phyloP scores from a whole-genome alignment of 2,888 invertebrate species.

The Anticlea derivata region DNA sequence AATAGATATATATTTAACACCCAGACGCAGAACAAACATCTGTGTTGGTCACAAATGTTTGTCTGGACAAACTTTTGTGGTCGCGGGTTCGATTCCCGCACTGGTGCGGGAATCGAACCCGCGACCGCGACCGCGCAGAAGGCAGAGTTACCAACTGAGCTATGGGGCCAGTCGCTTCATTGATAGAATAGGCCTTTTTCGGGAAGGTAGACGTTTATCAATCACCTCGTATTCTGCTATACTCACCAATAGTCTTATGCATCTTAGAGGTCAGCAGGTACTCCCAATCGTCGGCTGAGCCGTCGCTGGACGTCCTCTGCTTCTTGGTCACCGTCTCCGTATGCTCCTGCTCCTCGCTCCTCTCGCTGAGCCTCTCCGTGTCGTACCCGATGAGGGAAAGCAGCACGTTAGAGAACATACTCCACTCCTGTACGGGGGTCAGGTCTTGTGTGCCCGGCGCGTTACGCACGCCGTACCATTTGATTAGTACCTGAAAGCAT shows the following conservation, averaged over 20 bases:
- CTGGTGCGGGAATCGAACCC: too few species aligned
- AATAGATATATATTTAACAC: too few species aligned
- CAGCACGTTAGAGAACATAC: slow-evolving; percentile 86
- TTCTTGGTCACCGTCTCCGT: slow-evolving; percentile 85
- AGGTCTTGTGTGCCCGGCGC: slow-evolving; percentile 93
- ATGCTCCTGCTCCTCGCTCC: slow-evolving; percentile 62
- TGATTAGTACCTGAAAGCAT: slow-evolving; percentile 82
- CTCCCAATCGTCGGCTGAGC: slow-evolving; percentile 92
- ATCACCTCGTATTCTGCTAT: too few species aligned
- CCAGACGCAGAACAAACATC: too few species aligned
- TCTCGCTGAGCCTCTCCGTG: slow-evolving; percentile 81
- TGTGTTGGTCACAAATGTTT: too few species aligned
- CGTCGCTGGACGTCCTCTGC: slow-evolving; percentile 90
- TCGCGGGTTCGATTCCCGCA: too few species aligned
- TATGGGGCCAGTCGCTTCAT: too few species aligned
- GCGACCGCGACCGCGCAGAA: too few species aligned
- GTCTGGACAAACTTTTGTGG: too few species aligned
- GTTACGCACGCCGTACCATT: slow-evolving; percentile 95
- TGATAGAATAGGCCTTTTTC: too few species aligned
- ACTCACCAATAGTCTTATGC: slow-evolving; percentile 72
- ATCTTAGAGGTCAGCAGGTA: slow-evolving; percentile 85
- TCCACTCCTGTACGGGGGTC: slow-evolving; percentile 91
- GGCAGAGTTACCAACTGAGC: too few species aligned
- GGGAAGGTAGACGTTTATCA: too few species aligned
- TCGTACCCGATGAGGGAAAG: slow-evolving; percentile 89